These are phyloP conservation scores for Anthopleura sola DNA, from an alignment of 64 coral and sea anemone genomes.

Conservation along the genomic window DNA sequence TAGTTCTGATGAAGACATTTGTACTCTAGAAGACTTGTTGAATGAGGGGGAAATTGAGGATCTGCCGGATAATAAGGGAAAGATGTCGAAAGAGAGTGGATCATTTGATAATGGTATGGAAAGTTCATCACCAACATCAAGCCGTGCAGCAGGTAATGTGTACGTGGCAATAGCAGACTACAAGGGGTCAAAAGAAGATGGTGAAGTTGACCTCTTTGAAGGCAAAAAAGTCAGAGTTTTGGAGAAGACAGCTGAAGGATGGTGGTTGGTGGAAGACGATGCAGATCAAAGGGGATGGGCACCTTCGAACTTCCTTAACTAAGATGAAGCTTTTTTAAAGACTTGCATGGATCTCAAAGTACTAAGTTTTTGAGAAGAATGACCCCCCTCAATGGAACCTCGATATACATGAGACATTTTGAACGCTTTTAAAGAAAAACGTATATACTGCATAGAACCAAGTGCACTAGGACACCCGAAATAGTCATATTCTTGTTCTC, in stretches of 20 bases:
- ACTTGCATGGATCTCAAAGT: not conserved
- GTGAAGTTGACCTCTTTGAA: conserved; percentile 36
- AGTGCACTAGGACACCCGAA: too few species aligned
- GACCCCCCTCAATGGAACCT: not conserved
- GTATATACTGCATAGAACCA: too few species aligned
- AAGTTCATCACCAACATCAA: conserved; percentile 12
- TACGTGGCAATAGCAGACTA: conserved; percentile 52
- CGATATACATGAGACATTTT: not conserved
- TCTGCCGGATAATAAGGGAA: not conserved
- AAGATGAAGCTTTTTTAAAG: not conserved
- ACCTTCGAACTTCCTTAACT: conserved; percentile 61
- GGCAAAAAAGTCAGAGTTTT: conserved; percentile 51
- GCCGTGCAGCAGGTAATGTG: not conserved
- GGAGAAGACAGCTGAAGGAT: conserved; percentile 41
- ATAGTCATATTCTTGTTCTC: too few species aligned
- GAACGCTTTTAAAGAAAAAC: too few species aligned
- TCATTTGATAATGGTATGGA: not conserved
- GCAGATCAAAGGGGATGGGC: conserved; percentile 38
- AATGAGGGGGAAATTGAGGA: conserved; percentile 10
- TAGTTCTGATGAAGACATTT: conserved; percentile 40
- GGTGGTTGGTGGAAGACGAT: conserved; percentile 63
- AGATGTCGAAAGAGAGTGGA: not conserved
- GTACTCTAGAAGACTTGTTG: conserved; percentile 52
- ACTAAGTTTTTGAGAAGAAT: not conserved
- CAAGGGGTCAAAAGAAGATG: conserved; percentile 13